phyloP scores from a whole-genome alignment of 2,797 vertebrate species.

The Hydrophis major region DNA sequence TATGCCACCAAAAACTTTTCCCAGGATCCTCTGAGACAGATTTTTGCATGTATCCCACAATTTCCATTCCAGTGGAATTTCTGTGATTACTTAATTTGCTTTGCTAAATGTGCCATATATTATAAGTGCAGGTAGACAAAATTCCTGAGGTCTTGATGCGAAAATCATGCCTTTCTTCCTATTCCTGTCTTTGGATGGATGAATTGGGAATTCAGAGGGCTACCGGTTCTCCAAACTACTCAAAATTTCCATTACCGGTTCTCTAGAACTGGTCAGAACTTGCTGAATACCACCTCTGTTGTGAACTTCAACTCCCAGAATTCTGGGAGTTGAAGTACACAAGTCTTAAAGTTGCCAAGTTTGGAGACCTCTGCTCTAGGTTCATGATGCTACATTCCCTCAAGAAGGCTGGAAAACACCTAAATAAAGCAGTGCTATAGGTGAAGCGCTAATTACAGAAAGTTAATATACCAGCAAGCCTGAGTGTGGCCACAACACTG shows the following conservation, averaged over 20 bases:
- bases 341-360: too few relatives aligned
- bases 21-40: background rate
- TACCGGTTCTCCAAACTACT: too few relatives aligned
- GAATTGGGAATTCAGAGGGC: background rate
- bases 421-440: background rate
- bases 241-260: too few relatives aligned
- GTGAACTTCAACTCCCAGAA: too few relatives aligned
- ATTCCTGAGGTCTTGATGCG: background rate
- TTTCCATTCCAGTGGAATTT: background rate
- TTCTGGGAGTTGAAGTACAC: too few relatives aligned
- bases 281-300: too few relatives aligned
- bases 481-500: slow-evolving; percentile 11
- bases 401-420: background rate
- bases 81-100: background rate
- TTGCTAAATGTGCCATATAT: background rate
- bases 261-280: too few relatives aligned
- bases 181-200: background rate
- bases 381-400: background rate
- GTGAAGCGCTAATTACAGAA: background rate
- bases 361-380: background rate
- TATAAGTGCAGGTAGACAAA: background rate
- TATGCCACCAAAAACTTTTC: background rate
- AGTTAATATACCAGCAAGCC: background rate
- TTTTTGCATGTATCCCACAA: background rate
- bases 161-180: background rate